Conservation (phyloP, 1,140 invertebrate genomes). For the Drosophila kurseongensis region DNA sequence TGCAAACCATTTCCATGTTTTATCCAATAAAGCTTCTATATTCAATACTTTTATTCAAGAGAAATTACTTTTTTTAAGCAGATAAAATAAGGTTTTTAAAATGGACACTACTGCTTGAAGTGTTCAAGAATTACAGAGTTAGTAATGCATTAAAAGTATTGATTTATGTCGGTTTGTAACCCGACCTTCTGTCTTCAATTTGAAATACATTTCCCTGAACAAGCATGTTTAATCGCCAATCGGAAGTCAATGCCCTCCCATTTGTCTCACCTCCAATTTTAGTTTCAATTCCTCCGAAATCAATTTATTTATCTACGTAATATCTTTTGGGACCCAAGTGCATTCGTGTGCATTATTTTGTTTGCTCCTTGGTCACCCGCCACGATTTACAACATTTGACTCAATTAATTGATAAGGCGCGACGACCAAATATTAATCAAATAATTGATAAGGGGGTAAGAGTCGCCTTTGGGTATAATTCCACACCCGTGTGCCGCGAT, state of each 20-base stretch:
- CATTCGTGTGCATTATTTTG: conserved; percentile 8
- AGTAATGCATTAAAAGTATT: too few species aligned
- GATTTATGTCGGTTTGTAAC: too few species aligned
- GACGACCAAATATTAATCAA: conserved; percentile 56
- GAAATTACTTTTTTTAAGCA: too few species aligned
- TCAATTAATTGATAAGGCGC: conserved; percentile 62
- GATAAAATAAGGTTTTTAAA: too few species aligned
- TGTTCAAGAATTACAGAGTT: too few species aligned
- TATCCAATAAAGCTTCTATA: too few species aligned
- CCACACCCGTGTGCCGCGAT: conserved; percentile 18
- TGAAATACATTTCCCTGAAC: not conserved
- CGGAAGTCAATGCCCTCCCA: conserved; percentile 22
- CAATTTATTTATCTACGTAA: conserved; percentile 1
- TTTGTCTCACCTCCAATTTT: not conserved
- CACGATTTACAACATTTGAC: conserved; percentile 50
- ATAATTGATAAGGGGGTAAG: conserved; percentile 51
- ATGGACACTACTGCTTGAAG: not conserved
- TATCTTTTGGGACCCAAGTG: not conserved
- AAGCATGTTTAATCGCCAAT: conserved; percentile 9
- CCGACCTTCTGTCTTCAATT: not conserved
- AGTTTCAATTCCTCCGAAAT: not conserved
- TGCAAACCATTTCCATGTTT: too few species aligned
- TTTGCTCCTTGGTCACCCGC: conserved; percentile 22
- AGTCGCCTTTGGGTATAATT: conserved; percentile 21
- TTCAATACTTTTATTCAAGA: too few species aligned